Base-by-base conservation (phyloP, 92 coral and sea anemone species). In the Scolanthus callimorphus region DNA sequence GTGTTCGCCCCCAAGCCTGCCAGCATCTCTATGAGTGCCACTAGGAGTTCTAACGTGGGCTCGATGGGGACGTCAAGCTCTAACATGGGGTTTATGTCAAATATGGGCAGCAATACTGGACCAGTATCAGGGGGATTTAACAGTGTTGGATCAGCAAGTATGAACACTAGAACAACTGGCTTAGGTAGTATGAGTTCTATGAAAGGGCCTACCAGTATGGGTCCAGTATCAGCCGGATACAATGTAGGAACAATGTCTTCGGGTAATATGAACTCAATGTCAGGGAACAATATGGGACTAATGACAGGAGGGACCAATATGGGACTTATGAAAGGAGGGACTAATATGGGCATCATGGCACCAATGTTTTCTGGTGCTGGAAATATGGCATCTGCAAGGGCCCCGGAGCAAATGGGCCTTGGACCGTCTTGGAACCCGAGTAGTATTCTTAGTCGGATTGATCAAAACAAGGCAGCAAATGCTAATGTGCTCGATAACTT, bases 401-500 rank as follows among this genome's bases (percentile, higher is more conserved):
- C 25, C 17, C 1, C 29, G 19, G 29, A 27, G 22, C 3, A 23
- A 27, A 20, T 29, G 34, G 28, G 64, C 45, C 55, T 53, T 2
- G 26, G 37, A 10, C 27, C 43, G 11, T 39, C 48, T 55, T 68
- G 74, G 74, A 57, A 15, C 1, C 65, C 65, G 1, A 17, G 64
- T 3, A 29, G 74, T 4, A 25, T 47, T 0, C 29, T 41, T 6
- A 68, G 65, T 30, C 52, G 74, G 25, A 68, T 64, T 25, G 74
- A 68, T 39, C 64, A 55, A n/a, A 49, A 37, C 15, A 68, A 45
- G 25, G 31, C 29, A 21, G 20, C 65, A n/a, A 68, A 25, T 26
- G n/a, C n/a, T n/a, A n/a, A n/a, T n/a, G 69, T 77, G 6, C 59
- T 82, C 26, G 89, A 82, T 55, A 48, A 73, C 13, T 53, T 82